Conservation (phyloP, 2,888 invertebrate genomes). For the Pheosia tremula region DNA sequence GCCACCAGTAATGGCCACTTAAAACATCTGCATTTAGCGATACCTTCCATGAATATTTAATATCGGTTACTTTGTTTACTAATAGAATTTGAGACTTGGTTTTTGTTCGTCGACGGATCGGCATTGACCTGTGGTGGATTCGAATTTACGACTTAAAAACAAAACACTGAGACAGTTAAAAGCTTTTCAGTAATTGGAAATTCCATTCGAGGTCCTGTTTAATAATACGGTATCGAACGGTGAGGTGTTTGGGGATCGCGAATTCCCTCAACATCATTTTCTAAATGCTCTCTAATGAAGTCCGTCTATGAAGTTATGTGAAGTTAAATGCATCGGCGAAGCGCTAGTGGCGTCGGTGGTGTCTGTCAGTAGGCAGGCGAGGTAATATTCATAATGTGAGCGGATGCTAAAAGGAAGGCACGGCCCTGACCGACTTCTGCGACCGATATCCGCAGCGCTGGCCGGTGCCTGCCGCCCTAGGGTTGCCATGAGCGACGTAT, state of each 20-base stretch:
- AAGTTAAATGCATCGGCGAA: constrained; percentile 38
- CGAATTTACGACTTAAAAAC: constrained; percentile 15
- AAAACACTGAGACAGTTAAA: constrained; percentile 24
- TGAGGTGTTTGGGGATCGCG: not conserved
- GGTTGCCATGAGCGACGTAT: constrained; percentile 29
- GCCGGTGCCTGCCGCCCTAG: constrained; percentile 33
- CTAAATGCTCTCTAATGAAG: not conserved
- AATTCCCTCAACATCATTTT: not conserved
- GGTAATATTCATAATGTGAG: constrained; percentile 46
- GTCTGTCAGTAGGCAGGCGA: constrained; percentile 33
- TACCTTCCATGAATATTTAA: constrained; percentile 70
- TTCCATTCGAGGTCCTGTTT: not conserved
- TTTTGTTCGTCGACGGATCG: constrained; percentile 22
- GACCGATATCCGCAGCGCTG: constrained; percentile 59
- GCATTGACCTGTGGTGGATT: constrained; percentile 22
- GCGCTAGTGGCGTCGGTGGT: constrained; percentile 13
- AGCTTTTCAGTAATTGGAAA: constrained; percentile 25
- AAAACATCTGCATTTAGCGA: constrained; percentile 52
- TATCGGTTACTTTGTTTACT: constrained; percentile 52
- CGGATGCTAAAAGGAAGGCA: constrained; percentile 51
- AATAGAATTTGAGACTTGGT: constrained; percentile 29
- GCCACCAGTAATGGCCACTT: constrained; percentile 56
- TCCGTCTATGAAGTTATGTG: not conserved
- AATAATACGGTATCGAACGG: not conserved
- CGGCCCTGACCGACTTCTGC: constrained; percentile 70